These are phyloP conservation scores for Lucilia cuprina DNA, from an alignment of 1,140 invertebrate species.

Conservation along the genomic window DNA sequence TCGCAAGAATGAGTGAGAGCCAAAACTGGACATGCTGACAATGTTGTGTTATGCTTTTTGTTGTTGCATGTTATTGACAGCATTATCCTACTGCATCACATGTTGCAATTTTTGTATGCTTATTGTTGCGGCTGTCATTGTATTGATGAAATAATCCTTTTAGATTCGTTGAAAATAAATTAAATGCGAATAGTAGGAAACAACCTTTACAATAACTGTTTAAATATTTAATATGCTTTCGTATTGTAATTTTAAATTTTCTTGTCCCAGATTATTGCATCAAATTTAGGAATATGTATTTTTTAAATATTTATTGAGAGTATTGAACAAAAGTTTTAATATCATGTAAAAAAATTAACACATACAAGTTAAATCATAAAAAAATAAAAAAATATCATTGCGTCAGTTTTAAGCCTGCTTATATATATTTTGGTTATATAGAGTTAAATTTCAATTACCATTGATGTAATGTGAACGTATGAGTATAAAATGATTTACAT, in stretches of 20 bases:
- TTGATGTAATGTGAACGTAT: too few relatives aligned
- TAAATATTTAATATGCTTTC: background rate
- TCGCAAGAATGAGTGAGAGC: too few relatives aligned
- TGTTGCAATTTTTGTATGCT: background rate
- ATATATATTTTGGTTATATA: too few relatives aligned
- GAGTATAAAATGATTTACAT: too few relatives aligned
- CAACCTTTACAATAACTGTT: background rate
- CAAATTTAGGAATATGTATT: too few relatives aligned
- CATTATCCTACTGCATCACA: background rate
- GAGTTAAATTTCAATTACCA: too few relatives aligned
- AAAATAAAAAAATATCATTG: too few relatives aligned
- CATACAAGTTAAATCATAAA: too few relatives aligned
- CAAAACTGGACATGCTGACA: background rate
- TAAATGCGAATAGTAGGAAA: background rate
- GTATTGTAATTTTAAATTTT: background rate
- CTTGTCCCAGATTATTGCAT: background rate
- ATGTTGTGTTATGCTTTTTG: background rate
- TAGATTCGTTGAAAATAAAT: background rate
- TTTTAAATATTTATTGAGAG: too few relatives aligned
- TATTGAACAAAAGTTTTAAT: too few relatives aligned
- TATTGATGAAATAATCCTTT: background rate
- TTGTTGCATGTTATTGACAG: background rate
- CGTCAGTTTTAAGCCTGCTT: too few relatives aligned
- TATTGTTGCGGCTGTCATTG: background rate
- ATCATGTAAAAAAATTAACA: too few relatives aligned